Base-by-base conservation (phyloP, 1,140 invertebrate genomes). In the Camponotus vicinus region DNA sequence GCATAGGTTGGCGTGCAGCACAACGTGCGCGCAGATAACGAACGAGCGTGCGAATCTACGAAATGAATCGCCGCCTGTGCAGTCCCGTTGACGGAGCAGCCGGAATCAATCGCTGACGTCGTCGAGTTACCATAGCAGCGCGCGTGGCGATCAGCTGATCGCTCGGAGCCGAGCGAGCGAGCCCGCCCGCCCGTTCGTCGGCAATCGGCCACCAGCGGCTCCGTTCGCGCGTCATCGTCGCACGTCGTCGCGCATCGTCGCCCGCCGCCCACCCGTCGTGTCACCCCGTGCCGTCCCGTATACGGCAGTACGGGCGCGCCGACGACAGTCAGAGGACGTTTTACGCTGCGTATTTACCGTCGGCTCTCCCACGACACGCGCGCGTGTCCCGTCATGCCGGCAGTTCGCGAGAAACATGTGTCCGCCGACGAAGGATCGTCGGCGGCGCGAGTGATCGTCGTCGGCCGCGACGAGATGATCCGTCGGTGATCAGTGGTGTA, bases 131-230 rank as follows among this genome's bases (percentile, higher is more conserved):
- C 91, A 90, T 92, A 92, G 92, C 83, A 92, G 79, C 91, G 92
- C 93, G 93, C 93, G 92, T 93, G 92, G 89, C 93, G 91, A 94
- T 94, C 94, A 94, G 94, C 94, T 94, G 94, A 94, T 94, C 91
- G 88, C 69, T 52, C 78, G 52, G 49, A 64, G 8, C 59, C 18
- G 52, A 49, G 55, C 71, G 77, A 76, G 61, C 80, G 42, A 59
- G 80, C 75, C 78, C 77, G 71, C 86, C 66, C 85, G 87, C 83
- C 78, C 82, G 59, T 77, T 52, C 52, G 86, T 90, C 79, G 67
- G 59, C 66, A 83, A 55, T 75, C 79, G 79, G 79, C 79, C 79
- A 83, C 55, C 79, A 83, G 55, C 85, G 63, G 64, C 85, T 57
- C 1, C 42, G 61, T 73, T 61, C 63, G 80, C 66, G 57, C 40